phyloP scores from a whole-genome alignment of 2,113 vertebrate genomes.

The Ariopsis seemanni region DNA sequence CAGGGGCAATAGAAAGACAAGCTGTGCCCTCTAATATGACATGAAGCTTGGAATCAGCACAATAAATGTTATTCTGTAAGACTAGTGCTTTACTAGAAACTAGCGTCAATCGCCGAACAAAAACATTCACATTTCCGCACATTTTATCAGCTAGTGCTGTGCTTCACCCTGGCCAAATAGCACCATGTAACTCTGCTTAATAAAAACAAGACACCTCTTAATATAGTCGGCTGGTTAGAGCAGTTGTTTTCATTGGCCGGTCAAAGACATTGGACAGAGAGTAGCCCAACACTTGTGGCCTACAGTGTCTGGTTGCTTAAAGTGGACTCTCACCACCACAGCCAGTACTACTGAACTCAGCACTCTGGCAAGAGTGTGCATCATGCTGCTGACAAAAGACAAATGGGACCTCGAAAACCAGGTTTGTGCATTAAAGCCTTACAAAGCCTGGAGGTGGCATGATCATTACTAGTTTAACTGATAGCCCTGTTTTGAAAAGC shows the following conservation, averaged over 20 bases:
- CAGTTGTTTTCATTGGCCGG: slow-evolving; percentile 42
- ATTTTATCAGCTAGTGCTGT: slow-evolving; percentile 1
- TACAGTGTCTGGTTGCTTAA: slow-evolving; percentile 53
- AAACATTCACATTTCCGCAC: not conserved
- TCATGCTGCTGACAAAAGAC: slow-evolving; percentile 60
- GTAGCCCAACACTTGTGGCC: slow-evolving; percentile 44
- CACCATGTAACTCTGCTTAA: slow-evolving; percentile 28
- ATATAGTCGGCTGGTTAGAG: slow-evolving; percentile 45
- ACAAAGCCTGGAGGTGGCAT: slow-evolving; percentile 54
- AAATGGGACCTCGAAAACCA: slow-evolving; percentile 59
- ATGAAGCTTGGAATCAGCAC: slow-evolving; percentile 34
- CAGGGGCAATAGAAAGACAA: slow-evolving; percentile 32
- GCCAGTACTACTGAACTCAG: slow-evolving; percentile 58
- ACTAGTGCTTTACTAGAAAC: slow-evolving; percentile 2
- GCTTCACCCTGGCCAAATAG: slow-evolving; percentile 22
- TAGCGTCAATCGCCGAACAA: slow-evolving; percentile 3
- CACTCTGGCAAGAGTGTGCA: slow-evolving; percentile 50
- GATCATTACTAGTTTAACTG: slow-evolving; percentile 53
- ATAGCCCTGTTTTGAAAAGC: slow-evolving; percentile 57
- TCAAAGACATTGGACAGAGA: slow-evolving; percentile 22
- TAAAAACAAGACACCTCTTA: slow-evolving; percentile 46
- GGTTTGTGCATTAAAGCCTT: slow-evolving; percentile 56
- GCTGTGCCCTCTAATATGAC: slow-evolving; percentile 40
- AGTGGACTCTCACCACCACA: slow-evolving; percentile 51
- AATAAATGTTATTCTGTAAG: slow-evolving; percentile 33